These are phyloP conservation scores for Poeciliopsis turrubarensis DNA, from an alignment of 2,113 vertebrate species.

Conservation along the genomic window DNA sequence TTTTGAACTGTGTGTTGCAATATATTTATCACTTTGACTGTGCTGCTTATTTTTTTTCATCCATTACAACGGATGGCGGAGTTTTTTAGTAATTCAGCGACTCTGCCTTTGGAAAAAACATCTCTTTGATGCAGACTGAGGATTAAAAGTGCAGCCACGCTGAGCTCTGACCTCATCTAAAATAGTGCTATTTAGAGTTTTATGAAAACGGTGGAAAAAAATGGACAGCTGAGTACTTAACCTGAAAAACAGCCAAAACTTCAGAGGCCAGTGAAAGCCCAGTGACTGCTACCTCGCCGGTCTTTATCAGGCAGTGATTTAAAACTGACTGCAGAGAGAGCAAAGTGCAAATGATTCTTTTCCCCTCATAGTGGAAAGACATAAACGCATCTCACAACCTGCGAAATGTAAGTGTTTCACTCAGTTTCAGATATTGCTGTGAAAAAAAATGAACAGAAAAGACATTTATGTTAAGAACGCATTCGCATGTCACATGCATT, in stretches of 20 bases:
- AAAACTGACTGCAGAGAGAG: not conserved
- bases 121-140: not conserved
- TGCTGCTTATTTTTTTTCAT: not conserved
- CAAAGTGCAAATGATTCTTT: not conserved
- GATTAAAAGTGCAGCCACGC: not conserved
- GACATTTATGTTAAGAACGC: not conserved
- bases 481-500: not conserved
- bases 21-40: not conserved
- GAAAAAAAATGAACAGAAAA: not conserved
- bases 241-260: not conserved
- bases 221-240: constrained; percentile 9
- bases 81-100: not conserved
- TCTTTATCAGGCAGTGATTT: constrained; percentile 19
- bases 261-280: constrained; percentile 11
- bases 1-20: not conserved
- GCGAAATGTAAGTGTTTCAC: not conserved
- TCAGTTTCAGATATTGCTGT: not conserved
- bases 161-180: not conserved
- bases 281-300: constrained; percentile 12
- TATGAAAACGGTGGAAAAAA: not conserved
- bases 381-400: not conserved
- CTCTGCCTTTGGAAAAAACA: not conserved
- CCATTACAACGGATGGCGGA: not conserved
- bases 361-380: not conserved
- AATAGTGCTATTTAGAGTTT: not conserved